These are phyloP conservation scores for Brachyhypopomus occidentalis DNA, from an alignment of 2,113 vertebrate genomes.

Conservation along the genomic window DNA sequence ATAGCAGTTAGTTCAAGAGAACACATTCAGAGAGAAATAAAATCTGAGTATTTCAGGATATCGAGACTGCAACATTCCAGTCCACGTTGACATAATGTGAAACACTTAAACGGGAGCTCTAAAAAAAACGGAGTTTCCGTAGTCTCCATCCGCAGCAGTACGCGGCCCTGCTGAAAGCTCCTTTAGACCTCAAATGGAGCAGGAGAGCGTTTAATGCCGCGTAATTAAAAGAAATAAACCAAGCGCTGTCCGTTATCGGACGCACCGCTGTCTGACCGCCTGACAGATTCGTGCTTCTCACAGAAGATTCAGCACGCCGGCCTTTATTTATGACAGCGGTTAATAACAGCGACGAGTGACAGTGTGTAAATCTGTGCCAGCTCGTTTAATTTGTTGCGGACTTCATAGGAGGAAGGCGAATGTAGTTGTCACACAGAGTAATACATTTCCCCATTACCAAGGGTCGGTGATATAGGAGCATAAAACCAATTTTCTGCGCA, in stretches of 20 bases:
- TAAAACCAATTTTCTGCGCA: slow-evolving; percentile 46
- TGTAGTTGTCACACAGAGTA: slow-evolving; percentile 59
- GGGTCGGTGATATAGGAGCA: slow-evolving; percentile 51
- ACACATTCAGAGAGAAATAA: no score
- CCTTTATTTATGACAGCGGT: slow-evolving; percentile 59
- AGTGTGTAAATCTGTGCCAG: slow-evolving; percentile 57
- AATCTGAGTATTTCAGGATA: no score
- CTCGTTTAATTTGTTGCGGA: slow-evolving; percentile 60
- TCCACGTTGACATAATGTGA: neutral
- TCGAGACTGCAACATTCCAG: neutral
- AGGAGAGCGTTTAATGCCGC: neutral
- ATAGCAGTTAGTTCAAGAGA: neutral
- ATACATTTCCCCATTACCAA: slow-evolving; percentile 52
- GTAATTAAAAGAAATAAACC: slow-evolving; percentile 45
- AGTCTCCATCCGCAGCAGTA: neutral
- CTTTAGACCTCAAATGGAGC: neutral
- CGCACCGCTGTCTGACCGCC: slow-evolving; percentile 23
- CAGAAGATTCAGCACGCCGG: slow-evolving; percentile 21
- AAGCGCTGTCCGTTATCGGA: slow-evolving; percentile 7
- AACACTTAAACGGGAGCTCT: neutral
- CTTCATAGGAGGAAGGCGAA: slow-evolving; percentile 58
- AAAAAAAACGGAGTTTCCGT: no score
- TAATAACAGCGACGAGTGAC: slow-evolving; percentile 54
- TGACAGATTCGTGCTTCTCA: slow-evolving; percentile 53
- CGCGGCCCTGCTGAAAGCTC: neutral